Base-by-base conservation (phyloP, 2,113 vertebrate genomes). In the Callipepla squamata region DNA sequence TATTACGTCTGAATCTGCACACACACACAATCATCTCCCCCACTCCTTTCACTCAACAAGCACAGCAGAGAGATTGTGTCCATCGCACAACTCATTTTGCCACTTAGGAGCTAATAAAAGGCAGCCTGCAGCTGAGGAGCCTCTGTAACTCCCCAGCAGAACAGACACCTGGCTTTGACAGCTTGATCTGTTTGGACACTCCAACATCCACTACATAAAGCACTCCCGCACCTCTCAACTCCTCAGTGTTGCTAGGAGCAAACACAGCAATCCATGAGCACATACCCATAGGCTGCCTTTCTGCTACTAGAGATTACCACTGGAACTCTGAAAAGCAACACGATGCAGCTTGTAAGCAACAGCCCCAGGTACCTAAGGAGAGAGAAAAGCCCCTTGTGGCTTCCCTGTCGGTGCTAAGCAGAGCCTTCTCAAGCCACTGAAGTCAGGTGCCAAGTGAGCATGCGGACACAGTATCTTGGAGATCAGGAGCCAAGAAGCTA, bases 381-480 rank as follows among this genome's bases (percentile, higher is more conserved):
- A 20, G 13, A 69, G 14, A 50, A 75, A 21, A 73, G 82, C 17
- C 57, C 40, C 76, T 48, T 26, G n/a, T 40, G 8, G 51, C 38
- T 50, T 67, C 51, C 44, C 51, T 6, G 4, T 1, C 40, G 16
- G 32, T 5, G 21, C 20, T 20, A 36, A 19, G 32, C 2, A 0
- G 28, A 5, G 34, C 45, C n/a, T 32, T 53, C 69, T 13, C 65
- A 8, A 47, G 63, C 22, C 50, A 42, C 25, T 8, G 17, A 22
- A 20, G 78, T 34, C 3, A 16, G 50, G 51, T 8, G 45, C 28
- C 50, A 13, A 26, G 50, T 0, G 10, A 2, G 22, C 26, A 12
- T 3, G 6, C 0, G 0, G 3, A n/a, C 28, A 1, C 0, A 15
- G 14, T 0, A 63, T 26, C 77, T 65, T 40, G 18, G 26, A 66